A percentile compares a stretch with the other conserved stretches of the same genome.
These are phyloP conservation scores for Notechis scutatus DNA, from an alignment of 2,113 vertebrate genomes.

Conservation along the genomic window DNA sequence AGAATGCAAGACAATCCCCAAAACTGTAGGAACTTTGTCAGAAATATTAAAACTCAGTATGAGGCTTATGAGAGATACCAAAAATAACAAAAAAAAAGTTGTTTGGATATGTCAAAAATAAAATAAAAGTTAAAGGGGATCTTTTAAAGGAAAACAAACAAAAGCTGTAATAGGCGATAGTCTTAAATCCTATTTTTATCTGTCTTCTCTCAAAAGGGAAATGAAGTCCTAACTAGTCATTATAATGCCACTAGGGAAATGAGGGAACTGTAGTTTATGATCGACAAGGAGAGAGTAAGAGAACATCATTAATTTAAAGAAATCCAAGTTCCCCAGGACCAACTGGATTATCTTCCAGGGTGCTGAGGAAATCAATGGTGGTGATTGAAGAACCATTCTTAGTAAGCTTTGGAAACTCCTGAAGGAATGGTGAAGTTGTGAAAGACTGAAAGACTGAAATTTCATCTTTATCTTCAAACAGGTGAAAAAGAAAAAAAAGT, in stretches of 20 bases:
- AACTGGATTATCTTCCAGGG: background rate
- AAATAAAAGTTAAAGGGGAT: background rate
- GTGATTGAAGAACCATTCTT: background rate
- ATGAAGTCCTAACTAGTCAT: background rate
- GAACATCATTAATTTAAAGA: background rate
- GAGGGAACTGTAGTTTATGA: background rate
- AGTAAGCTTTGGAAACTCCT: background rate
- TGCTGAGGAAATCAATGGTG: background rate
- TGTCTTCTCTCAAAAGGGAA: background rate
- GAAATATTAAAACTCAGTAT: background rate
- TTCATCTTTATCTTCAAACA: background rate
- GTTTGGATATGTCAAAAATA: background rate
- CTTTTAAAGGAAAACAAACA: background rate
- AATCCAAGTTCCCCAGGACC: background rate
- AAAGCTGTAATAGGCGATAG: background rate
- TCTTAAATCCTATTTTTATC: background rate
- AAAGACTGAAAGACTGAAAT: background rate
- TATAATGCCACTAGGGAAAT: background rate
- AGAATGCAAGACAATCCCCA: background rate
- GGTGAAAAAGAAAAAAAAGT: background rate
- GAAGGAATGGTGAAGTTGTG: background rate
- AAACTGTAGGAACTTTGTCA: background rate
- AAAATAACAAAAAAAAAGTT: background rate
- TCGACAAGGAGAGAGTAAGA: background rate
- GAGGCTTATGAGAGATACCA: background rate